phyloP scores from a whole-genome alignment of 2,888 invertebrate genomes.

The Chymomyza fuscimana region DNA sequence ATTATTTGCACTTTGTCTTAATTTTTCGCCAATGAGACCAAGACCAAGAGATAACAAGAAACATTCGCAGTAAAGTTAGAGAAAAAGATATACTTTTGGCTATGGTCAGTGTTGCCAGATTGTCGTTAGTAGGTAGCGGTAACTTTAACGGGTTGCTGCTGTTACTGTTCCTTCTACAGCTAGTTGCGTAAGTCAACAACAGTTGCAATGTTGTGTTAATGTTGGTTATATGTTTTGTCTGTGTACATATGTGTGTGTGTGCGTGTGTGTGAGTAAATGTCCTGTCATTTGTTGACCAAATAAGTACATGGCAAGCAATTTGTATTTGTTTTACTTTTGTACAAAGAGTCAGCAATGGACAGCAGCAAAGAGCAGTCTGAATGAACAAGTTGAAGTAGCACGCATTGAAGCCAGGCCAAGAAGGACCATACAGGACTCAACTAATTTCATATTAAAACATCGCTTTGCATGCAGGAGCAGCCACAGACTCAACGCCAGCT shows the following conservation, averaged over 20 bases:
- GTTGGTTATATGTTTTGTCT: constrained; percentile 62
- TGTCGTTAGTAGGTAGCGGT: background rate
- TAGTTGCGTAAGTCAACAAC: constrained; percentile 71
- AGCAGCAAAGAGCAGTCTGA: background rate
- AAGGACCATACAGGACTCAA: constrained; percentile 59
- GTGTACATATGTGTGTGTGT: constrained; percentile 14
- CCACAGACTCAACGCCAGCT: constrained; percentile 10
- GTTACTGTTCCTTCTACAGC: constrained; percentile 15
- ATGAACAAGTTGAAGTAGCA: constrained; percentile 20
- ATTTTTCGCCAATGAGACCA: constrained; percentile 31
- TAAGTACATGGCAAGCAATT: constrained; percentile 75
- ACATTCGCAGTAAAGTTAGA: background rate
- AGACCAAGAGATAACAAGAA: background rate
- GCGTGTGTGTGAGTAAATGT: constrained; percentile 47
- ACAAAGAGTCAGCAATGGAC: constrained; percentile 23
- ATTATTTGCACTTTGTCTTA: constrained; percentile 59
- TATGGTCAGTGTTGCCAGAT: background rate
- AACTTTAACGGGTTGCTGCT: background rate
- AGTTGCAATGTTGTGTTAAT: constrained; percentile 74
- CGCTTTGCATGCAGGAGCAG: constrained; percentile 75
- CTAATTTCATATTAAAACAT: constrained; percentile 76
- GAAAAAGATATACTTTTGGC: background rate
- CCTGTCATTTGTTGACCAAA: constrained; percentile 75
- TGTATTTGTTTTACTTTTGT: constrained; percentile 71
- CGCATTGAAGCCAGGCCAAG: constrained; percentile 59